Base-by-base conservation (phyloP, 2,888 invertebrate genomes). In the Cephalotes varians region DNA sequence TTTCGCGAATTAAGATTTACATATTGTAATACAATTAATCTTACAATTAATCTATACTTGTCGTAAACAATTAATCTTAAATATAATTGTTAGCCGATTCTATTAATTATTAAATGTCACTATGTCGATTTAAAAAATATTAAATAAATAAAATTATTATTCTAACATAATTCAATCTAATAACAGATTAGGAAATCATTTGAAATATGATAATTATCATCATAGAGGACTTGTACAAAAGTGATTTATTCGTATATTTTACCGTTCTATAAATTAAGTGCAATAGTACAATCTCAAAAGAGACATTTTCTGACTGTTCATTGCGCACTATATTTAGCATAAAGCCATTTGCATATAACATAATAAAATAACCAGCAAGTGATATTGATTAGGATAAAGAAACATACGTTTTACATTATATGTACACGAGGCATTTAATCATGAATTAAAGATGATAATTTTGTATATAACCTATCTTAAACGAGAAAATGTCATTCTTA, bases 381-480 rank as follows among this genome's bases (percentile, higher is more conserved):
- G 56, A 44, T 79, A 79, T 79, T 56, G 77, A 79, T 79, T 44
- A 58, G 56, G 18, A 71, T 56, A 79, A 71, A 79, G 44, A 69
- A 71, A 47, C 31, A 51, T 10, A n/a, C 2, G 31, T 31, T 56
- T 77, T 31, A 54, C 40, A 31, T 69, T 67, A 44, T 21, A 56
- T 79, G 31, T 28, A 40, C 28, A 69, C 18, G 12, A 51, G 34
- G 15, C 71, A 34, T 56, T 67, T 44, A 54, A 69, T 21, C 31
- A 34, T 56, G 34, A 44, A 79, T 71, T 71, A 79, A 44, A 6
- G 56, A 64, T 49, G 51, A 69, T 12, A 12, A 34, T 54, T 7
- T 44, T 10, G 15, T 25, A 44, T 21, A 44, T 40, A 69, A 54
- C 5, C 28, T 25, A 1, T 7, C 9, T 31, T 12, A 44, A 76